Evolutionary conservation across 1,140 invertebrate genomes (phyloP), one percentile per base, ranked within the genome.

Genomic region (Mamestra configurata): DNA sequence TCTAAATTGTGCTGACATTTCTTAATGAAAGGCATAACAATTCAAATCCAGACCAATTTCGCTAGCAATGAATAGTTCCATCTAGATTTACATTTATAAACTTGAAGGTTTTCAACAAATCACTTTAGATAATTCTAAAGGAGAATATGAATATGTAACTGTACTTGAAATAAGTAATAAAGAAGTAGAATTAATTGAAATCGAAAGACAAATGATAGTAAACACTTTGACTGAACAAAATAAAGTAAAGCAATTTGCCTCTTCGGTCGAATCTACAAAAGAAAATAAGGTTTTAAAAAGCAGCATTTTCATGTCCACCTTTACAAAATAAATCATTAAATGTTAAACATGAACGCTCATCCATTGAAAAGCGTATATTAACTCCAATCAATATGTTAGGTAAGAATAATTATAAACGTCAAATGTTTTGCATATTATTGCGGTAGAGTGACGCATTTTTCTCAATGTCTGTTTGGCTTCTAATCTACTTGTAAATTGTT

Each of bases 401-500:
- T 40, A 10, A 40, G 37, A 11, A 49, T 49, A 49, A 49, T n/a
- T 49, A 49, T 49, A 43, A 43, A 43, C 11, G 11, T 11, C 11
- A 43, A 43, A 11, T 13, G 40, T 43, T 49, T 49, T n/a, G 13
- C 43, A n/a, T 49, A 49, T n/a, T n/a, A n/a, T n/a, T 49, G 43
- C 43, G 43, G 43, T 49, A n/a, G 43, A 49, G 5, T 49, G 43
- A 49, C 43, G 43, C 13, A 49, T 49, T n/a, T 49, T 49, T 49
- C 43, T 49, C 4, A 49, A 49, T 49, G 15, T n/a, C 13, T 49
- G 43, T 49, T 49, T 49, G 43, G 15, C 43, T 49, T 49, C 15
- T 49, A 49, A 49, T 49, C 43, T 49, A 49, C 13, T 49, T 49
- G 43, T 49, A 49, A 49, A 49, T n/a, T 49, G 43, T 49, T n/a